phyloP scores from a whole-genome alignment of 2,888 invertebrate genomes.

The Harpalus rufipes region DNA sequence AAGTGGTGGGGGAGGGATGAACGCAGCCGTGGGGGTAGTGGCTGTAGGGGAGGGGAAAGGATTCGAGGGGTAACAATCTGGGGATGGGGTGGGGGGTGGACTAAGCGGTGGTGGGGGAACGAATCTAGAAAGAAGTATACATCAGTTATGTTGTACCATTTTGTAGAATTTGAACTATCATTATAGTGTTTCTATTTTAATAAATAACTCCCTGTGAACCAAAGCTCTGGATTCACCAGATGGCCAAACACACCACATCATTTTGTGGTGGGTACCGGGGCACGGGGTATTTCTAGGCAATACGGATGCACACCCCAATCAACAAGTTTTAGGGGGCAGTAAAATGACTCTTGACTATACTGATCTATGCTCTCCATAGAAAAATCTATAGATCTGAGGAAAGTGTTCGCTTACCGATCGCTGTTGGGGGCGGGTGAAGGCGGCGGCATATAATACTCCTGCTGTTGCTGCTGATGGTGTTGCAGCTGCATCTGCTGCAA shows the following conservation, averaged over 20 bases:
- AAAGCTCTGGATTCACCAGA: no score
- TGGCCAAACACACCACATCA: no score
- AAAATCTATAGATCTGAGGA: no score
- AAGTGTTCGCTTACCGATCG: constrained; percentile 75
- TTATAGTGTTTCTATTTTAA: no score
- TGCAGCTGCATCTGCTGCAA: background rate
- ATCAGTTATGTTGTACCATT: background rate
- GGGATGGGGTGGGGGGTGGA: constrained; percentile 79
- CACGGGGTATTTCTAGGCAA: no score
- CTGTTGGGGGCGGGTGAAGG: constrained; percentile 80
- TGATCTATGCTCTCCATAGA: no score
- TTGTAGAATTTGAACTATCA: background rate
- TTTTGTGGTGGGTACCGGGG: no score
- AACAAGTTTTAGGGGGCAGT: no score
- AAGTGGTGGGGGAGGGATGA: constrained; percentile 77
- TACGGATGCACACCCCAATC: no score
- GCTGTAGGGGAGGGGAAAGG: constrained; percentile 77
- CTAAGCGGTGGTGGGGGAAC: constrained; percentile 83
- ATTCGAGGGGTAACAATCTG: constrained; percentile 81
- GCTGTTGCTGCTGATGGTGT: background rate
- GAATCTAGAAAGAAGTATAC: constrained; percentile 53
- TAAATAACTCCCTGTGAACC: no score
- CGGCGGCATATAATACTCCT: constrained; percentile 77
- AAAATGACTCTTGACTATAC: no score
- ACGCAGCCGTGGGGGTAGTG: constrained; percentile 80